These are phyloP conservation scores for Smutsia temminckii DNA, from an alignment of 2,797 vertebrate species.

Conservation along the genomic window DNA sequence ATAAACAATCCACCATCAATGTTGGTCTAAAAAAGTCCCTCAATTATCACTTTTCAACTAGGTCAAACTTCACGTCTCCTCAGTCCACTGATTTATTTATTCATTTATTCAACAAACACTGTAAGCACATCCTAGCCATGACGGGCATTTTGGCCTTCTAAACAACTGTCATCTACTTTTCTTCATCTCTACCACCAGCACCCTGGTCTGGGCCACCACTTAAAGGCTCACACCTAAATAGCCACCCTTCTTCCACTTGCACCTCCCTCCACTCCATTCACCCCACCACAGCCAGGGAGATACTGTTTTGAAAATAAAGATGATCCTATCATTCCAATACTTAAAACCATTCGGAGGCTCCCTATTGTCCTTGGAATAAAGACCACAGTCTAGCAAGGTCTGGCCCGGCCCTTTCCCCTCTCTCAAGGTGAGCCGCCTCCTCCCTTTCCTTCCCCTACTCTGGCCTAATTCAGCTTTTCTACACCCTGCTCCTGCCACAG, in stretches of 20 bases:
- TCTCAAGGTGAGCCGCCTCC: not conserved
- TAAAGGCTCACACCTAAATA: not conserved
- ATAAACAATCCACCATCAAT: not conserved
- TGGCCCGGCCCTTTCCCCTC: not conserved
- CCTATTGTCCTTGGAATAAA: not conserved
- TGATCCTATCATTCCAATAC: not conserved
- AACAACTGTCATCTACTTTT: not conserved
- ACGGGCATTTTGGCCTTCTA: not conserved
- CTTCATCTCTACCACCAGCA: no score
- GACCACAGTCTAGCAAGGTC: not conserved
- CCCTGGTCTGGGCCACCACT: no score
- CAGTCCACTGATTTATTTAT: not conserved
- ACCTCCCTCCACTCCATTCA: not conserved
- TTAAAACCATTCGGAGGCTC: not conserved
- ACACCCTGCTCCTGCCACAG: not conserved
- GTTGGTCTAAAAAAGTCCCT: not conserved
- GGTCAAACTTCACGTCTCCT: not conserved
- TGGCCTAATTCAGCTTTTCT: not conserved
- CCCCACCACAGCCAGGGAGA: not conserved
- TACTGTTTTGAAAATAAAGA: not conserved
- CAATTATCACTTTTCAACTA: not conserved
- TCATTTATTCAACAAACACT: not conserved
- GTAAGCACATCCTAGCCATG: not conserved
- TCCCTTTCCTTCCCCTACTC: not conserved
- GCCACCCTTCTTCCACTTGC: not conserved